These are phyloP conservation scores for Bombylius discolor DNA, from an alignment of 2,888 invertebrate species.

Conservation along the genomic window DNA sequence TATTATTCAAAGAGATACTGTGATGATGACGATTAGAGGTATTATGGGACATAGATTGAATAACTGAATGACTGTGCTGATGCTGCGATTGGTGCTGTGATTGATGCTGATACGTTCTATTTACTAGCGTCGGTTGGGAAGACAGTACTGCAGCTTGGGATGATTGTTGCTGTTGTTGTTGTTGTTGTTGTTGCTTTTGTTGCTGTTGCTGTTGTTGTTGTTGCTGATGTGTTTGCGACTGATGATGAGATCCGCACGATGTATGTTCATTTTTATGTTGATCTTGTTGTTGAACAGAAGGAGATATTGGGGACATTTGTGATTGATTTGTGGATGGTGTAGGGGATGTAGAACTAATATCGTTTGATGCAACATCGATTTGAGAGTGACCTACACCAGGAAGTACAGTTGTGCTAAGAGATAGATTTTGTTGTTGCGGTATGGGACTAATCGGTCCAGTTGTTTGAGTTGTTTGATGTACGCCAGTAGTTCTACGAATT, in stretches of 20 bases:
- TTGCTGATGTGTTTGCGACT: slow-evolving; percentile 7
- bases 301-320: slow-evolving; percentile 19
- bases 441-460: slow-evolving; percentile 37
- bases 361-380: slow-evolving; percentile 10
- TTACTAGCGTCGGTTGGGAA: slow-evolving; percentile 1
- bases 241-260: slow-evolving; percentile 1
- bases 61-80: slow-evolving; percentile 2
- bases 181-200: slow-evolving; percentile 9
- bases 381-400: neutral
- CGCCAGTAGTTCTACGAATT: slow-evolving; percentile 33
- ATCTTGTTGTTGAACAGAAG: slow-evolving; percentile 5
- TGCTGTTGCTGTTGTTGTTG: slow-evolving; percentile 14
- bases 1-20: neutral
- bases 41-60: neutral
- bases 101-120: slow-evolving; percentile 1
- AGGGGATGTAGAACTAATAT: slow-evolving; percentile 13
- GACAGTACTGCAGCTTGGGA: neutral
- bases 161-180: slow-evolving; percentile 7
- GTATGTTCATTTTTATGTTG: slow-evolving; percentile 8
- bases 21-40: slow-evolving; percentile 2
- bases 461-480: slow-evolving; percentile 37
- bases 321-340: slow-evolving; percentile 22
- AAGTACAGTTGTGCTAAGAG: neutral
- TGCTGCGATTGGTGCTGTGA: slow-evolving; percentile 6
- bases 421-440: slow-evolving; percentile 21